Evolutionary conservation across 1,140 invertebrate species (phyloP), one percentile per base, ranked within the genome.

Genomic region (Macrocentrus cingulum): DNA sequence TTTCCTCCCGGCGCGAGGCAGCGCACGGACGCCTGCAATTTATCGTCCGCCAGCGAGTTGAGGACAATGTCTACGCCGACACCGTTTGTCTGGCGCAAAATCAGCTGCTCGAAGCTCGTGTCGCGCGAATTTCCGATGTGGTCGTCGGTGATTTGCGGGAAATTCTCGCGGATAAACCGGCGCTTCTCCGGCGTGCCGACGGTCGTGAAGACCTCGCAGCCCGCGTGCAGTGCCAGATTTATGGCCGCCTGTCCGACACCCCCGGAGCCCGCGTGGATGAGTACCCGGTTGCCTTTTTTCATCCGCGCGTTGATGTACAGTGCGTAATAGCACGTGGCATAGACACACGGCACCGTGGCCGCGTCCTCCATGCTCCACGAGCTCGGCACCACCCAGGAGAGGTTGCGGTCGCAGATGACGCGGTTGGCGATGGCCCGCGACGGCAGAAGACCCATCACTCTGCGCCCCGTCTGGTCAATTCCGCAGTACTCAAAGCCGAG

Each of bases 361-460:
- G 94, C 95, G 39, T 97, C 90, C 68, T 91, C 87, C 16, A 97
- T 75, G 0, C 82, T 84, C 94, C 94, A 97, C 3, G 84, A 66
- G 0, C 91, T 84, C 2, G 95, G 95, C 15, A 97, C 81, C 1
- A 84, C 68, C 92, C 92, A 96, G 11, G 85, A 64, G 1, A 92
- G 82, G 5, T 77, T 68, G 25, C 77, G 75, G 67, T 91, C 85
- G 5, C 81, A 79, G 39, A 82, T 42, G 1, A 87, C 68, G 45
- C 85, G 60, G 32, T 88, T 90, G 0, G 87, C 68, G 49, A 91
- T 71, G 2, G 82, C 83, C 44, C 82, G 81, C 50, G 55, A 54
- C 11, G 77, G 81, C 0, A 83, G 62, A 80, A 91, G 84, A 11
- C 88, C 88, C 87, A 92, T 91, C 0, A 91, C 80, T 13, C 88